phyloP scores from a whole-genome alignment of 2,888 invertebrate genomes.

The Erannis defoliaria region DNA sequence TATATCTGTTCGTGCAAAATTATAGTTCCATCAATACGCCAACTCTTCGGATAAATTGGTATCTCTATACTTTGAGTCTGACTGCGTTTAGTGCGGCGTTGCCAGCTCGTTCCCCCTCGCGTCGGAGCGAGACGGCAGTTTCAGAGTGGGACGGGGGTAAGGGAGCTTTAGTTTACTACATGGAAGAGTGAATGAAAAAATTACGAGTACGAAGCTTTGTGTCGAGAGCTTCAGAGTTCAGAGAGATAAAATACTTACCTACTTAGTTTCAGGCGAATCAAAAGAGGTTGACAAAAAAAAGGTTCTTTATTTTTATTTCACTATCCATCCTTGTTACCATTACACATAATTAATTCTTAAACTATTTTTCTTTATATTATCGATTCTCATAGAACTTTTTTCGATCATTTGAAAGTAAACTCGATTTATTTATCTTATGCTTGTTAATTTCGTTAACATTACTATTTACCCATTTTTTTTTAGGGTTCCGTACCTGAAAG shows the following conservation, averaged over 20 bases:
- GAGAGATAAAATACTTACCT: not conserved
- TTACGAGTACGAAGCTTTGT: conserved; percentile 25
- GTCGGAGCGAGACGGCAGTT: conserved; percentile 47
- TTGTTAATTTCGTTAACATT: no score
- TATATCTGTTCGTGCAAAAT: not conserved
- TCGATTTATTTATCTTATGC: no score
- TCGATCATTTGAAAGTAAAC: no score
- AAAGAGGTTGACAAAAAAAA: not conserved
- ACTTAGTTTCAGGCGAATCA: not conserved
- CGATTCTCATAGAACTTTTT: no score
- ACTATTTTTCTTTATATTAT: no score
- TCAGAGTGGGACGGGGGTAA: conserved; percentile 48
- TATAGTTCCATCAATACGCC: not conserved
- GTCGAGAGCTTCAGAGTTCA: conserved; percentile 13
- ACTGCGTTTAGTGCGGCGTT: conserved; percentile 59
- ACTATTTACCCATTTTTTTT: no score
- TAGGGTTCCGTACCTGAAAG: no score
- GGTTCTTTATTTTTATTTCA: not conserved
- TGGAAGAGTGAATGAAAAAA: conserved; percentile 46
- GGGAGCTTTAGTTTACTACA: conserved; percentile 53
- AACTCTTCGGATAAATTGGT: not conserved
- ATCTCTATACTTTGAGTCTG: conserved; percentile 15
- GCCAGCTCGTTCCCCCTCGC: conserved; percentile 66
- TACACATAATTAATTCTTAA: no score
- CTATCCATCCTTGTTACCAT: no score